These are phyloP conservation scores for Eledone cirrhosa DNA, from an alignment of 2,888 invertebrate species.

Conservation along the genomic window DNA sequence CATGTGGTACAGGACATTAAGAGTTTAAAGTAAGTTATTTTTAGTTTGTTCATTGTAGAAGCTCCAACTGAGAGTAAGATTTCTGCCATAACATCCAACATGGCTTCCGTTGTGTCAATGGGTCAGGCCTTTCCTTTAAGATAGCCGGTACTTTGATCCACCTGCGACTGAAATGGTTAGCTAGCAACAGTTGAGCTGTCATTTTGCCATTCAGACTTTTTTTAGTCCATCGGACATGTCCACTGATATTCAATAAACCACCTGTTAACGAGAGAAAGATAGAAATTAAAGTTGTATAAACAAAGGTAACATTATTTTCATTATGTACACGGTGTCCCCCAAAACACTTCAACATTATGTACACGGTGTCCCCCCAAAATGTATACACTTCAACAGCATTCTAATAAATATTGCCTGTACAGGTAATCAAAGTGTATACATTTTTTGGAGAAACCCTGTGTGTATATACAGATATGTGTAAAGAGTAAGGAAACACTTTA, in stretches of 20 bases:
- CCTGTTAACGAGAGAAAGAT: neutral
- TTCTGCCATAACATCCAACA: slow-evolving; percentile 20
- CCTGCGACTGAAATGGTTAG: neutral
- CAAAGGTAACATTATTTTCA: no score
- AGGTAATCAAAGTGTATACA: no score
- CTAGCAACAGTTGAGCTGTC: neutral
- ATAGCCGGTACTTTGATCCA: neutral
- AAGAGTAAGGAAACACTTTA: no score
- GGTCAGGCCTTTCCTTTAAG: slow-evolving; percentile 2
- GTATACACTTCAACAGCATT: no score
- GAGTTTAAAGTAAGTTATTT: no score
- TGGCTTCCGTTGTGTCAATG: slow-evolving; percentile 10
- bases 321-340: no score
- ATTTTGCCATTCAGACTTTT: slow-evolving; percentile 7
- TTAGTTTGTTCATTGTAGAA: neutral
- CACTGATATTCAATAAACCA: neutral
- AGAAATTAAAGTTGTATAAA: neutral
- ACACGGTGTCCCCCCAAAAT: no score
- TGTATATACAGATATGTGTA: no score
- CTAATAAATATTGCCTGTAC: no score
- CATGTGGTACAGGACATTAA: no score
- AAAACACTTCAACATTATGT: no score
- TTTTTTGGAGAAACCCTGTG: no score
- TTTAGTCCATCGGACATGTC: slow-evolving; percentile 2
- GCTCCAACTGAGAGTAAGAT: neutral